Conservation (phyloP, 2,113 vertebrate genomes). For the Takifugu flavidus region DNA sequence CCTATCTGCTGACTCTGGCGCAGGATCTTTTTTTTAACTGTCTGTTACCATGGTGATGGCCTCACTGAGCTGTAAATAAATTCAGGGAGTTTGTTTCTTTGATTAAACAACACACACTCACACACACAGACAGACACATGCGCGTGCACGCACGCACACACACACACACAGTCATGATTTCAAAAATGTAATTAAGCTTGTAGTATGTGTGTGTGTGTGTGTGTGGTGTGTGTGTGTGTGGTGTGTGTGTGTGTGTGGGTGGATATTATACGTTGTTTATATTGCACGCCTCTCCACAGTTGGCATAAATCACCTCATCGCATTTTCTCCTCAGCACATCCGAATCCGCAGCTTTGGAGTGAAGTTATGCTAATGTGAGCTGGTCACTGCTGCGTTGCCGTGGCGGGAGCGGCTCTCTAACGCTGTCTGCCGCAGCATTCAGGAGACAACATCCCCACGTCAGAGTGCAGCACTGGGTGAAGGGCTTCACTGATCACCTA, state of each 20-base stretch:
- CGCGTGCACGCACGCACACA: slow-evolving; percentile 12
- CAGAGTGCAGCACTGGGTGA: slow-evolving; percentile 9
- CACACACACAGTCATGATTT: background rate
- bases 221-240: slow-evolving; percentile 16
- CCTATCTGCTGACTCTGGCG: slow-evolving; percentile 48
- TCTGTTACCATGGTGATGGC: slow-evolving; percentile 69
- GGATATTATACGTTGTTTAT: background rate
- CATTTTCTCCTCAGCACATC: slow-evolving; percentile 25
- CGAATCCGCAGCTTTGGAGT: slow-evolving; percentile 48
- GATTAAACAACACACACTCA: slow-evolving; percentile 39
- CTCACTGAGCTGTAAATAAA: slow-evolving; percentile 69
- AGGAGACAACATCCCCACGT: slow-evolving; percentile 12
- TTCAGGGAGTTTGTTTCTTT: slow-evolving; percentile 47
- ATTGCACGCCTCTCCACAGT: slow-evolving; percentile 12
- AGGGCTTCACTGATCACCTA: slow-evolving; percentile 32
- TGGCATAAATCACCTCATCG: slow-evolving; percentile 36
- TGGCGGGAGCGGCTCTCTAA: slow-evolving; percentile 13
- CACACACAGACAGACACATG: slow-evolving; percentile 10
- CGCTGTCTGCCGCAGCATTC: background rate
- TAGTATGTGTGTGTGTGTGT: slow-evolving; percentile 5
- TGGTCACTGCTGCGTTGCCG: slow-evolving; percentile 39
- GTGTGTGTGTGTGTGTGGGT: background rate
- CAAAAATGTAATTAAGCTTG: slow-evolving; percentile 15
- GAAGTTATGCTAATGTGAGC: slow-evolving; percentile 59
- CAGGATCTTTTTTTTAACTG: slow-evolving; percentile 57